Conservation (phyloP, 2,113 vertebrate genomes). For the Eubucco bourcierii region DNA sequence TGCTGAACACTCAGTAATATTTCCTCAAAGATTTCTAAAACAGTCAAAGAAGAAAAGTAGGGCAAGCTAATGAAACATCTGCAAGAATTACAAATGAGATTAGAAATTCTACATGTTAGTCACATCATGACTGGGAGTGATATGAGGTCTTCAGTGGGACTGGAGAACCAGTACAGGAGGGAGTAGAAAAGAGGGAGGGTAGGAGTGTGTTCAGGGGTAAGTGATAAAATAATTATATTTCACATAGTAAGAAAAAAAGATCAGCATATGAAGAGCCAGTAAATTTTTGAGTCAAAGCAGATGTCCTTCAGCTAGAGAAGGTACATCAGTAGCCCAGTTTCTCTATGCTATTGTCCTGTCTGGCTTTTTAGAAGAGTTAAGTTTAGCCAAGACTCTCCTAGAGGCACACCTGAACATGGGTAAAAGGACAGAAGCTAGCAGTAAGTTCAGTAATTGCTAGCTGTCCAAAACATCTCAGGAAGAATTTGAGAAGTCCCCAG, state of each 20-base stretch:
- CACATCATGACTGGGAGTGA: not conserved
- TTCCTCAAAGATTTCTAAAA: conserved; percentile 48
- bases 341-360: not conserved
- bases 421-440: not conserved
- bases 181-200: not conserved
- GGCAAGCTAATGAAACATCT: conserved; percentile 55
- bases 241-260: not conserved
- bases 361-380: not conserved
- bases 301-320: not conserved
- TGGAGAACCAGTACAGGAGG: not conserved
- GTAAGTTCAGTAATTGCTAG: not conserved
- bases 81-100: conserved; percentile 26
- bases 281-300: not conserved
- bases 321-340: not conserved
- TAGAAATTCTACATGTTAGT: conserved; percentile 14
- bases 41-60: conserved; percentile 46
- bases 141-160: not conserved
- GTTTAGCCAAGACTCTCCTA: not conserved
- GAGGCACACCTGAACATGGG: not conserved
- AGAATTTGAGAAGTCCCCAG: not conserved
- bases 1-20: not conserved
- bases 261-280: not conserved
- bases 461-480: not conserved
- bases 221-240: not conserved
- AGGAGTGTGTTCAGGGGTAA: not conserved